Base-by-base conservation (phyloP, 2,113 vertebrate genomes). In the Tupaia chinensis region DNA sequence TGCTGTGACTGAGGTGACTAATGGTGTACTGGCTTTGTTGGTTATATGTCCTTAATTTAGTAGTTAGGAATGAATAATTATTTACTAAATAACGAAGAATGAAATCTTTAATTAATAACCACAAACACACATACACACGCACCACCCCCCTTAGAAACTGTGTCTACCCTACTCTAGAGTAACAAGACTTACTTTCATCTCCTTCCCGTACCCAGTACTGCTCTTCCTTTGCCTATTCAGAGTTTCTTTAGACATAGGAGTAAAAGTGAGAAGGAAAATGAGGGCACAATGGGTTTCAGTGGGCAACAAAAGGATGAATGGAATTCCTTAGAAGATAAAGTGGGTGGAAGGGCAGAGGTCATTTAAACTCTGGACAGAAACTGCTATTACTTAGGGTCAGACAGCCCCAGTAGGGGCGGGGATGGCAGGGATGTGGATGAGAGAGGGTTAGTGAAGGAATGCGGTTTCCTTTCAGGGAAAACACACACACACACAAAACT, bases 281-380 rank as follows among this genome's bases (percentile, higher is more conserved):
- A 97, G 89, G 83, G 94, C 97, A 94, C 98, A 93, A 80, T 98
- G 96, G 95, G 83, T 96, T 95, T 70, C 94, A 80, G 65, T 82
- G 87, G 96, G 82, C 93, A 97, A 97, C 94, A 98, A 97, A 98
- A 97, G 98, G 93, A 97, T 98, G 97, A 98, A 98, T 98, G 96
- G 90, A 98, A 98, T 98, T 99, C 98, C 97, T 96, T 94, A 93
- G 96, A 97, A 98, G 98, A 98, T 96, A 80, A 98, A 98, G 98
- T 98, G 98, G 98, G 98, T 98, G 96, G 97, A 78, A 97, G 96
- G 97, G 97, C 97, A 98, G 92, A 98, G 98, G 98, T 98, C 98
- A 76, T 98, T 98, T 97, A 98, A 98, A 98, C 78, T 79, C 94
- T 97, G 98, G 97, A 98, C 97, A 97, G 98, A 98, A 98, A 98